Conservation (phyloP, 1,140 invertebrate species). For the Drosophila mayri region DNA sequence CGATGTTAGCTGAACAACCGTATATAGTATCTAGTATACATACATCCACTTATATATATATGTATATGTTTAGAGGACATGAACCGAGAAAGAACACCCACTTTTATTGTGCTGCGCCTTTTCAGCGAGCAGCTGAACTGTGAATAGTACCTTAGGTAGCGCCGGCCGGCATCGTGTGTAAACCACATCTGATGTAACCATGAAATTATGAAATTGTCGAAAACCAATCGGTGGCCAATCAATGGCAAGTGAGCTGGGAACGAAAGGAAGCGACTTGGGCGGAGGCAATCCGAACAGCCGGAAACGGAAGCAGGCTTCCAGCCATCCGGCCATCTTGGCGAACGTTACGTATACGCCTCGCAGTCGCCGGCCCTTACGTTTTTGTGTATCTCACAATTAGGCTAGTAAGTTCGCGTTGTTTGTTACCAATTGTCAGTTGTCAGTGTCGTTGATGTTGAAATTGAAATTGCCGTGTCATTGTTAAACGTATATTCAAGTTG, state of each 20-base stretch:
- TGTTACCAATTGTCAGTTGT: slow-evolving; percentile 59
- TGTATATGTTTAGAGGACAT: slow-evolving; percentile 2
- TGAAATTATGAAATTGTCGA: slow-evolving; percentile 37
- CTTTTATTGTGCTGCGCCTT: slow-evolving; percentile 50
- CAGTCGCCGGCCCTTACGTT: slow-evolving; percentile 7
- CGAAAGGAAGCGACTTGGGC: background rate
- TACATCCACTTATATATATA: slow-evolving; percentile 22
- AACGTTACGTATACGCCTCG: slow-evolving; percentile 58
- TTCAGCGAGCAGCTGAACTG: slow-evolving; percentile 40
- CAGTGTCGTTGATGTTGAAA: slow-evolving; percentile 59
- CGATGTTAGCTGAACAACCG: slow-evolving; percentile 56
- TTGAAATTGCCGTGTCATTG: slow-evolving; percentile 57
- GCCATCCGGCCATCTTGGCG: slow-evolving; percentile 27
- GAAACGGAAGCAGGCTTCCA: slow-evolving; percentile 40
- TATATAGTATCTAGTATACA: slow-evolving; percentile 25
- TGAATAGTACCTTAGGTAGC: slow-evolving; percentile 52
- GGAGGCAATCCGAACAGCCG: background rate
- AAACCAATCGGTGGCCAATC: slow-evolving; percentile 12
- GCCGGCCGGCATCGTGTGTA: slow-evolving; percentile 23
- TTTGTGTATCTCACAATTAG: slow-evolving; percentile 39
- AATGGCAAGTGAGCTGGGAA: slow-evolving; percentile 10
- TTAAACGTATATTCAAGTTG: slow-evolving; percentile 57
- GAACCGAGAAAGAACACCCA: slow-evolving; percentile 18
- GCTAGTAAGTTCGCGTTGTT: slow-evolving; percentile 66
- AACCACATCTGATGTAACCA: slow-evolving; percentile 38